Evolutionary conservation across 2,797 vertebrate genomes (phyloP), one percentile per base, ranked within the genome.

Genomic region (Eulemur coronatus): DNA sequence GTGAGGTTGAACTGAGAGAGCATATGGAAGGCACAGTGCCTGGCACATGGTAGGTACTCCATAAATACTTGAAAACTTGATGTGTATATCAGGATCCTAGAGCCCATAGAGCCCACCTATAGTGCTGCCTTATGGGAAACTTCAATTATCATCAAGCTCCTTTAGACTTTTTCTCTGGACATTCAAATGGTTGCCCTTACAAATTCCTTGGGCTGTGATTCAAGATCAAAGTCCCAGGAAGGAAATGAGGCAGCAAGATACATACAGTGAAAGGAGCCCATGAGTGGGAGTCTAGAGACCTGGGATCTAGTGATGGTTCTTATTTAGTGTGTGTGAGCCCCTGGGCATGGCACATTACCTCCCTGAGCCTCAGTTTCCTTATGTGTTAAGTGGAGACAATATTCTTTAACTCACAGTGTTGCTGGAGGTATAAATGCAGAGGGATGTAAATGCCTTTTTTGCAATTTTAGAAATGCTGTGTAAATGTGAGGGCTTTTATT

Each of bases 391-490:
- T 73, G 17, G 57, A 80, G 67, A 61, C 22, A n/a, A 57, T 84
- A 81, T 65, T 88, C 43, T 73, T 92, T 43, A 61, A 28, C 46
- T 93, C 46, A 67, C 2, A 17, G 18, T 7, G 8, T 73, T 94
- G 30, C 57, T 90, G 52, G 38, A 82, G 79, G 41, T 69, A 70
- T 33, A 81, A 55, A 90, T 73, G 18, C n/a, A 67, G 43, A 50
- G 26, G 46, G 46, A 78, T 94, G 6, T 24, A 69, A 84, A 70
- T 38, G 26, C 9, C 24, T 63, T 63, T 76, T 59, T 80, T 63
- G 55, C 67, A 89, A 65, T 70, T 95, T 82, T 97, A 84, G 78
- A 84, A 92, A 84, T 41, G 18, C 46, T 81, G 35, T 65, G 20
- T 70, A 94, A 92, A 84, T 79, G 2, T 7, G 30, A 46, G 20